Conservation (phyloP, 2,797 vertebrate species). For the Scleropages formosus region DNA sequence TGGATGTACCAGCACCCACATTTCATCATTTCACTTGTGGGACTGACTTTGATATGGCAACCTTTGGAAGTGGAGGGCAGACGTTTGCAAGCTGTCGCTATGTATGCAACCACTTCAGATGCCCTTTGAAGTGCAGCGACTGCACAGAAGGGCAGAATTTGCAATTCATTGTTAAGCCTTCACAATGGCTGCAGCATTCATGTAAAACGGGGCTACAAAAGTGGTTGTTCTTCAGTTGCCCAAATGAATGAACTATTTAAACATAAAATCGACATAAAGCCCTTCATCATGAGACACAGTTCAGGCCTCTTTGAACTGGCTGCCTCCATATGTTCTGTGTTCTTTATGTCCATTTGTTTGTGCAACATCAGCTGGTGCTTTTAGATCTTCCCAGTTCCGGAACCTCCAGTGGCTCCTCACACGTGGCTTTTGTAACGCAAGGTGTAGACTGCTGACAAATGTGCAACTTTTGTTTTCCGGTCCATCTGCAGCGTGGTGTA, state of each 20-base stretch:
- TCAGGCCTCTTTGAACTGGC: background rate
- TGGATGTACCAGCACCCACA: too few species aligned
- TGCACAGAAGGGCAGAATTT: background rate
- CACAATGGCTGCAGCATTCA: background rate
- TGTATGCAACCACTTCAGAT: conserved; percentile 15
- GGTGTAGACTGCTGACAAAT: background rate
- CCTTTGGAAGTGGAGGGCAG: background rate
- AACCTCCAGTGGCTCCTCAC: background rate
- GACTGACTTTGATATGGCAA: background rate
- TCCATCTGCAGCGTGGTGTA: too few species aligned
- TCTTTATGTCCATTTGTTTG: too few species aligned
- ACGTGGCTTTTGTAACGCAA: background rate
- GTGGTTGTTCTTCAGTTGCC: background rate
- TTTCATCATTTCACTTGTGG: too few species aligned
- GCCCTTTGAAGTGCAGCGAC: conserved; percentile 1
- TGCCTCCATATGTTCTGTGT: background rate
- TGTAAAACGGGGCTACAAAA: conserved; percentile 2
- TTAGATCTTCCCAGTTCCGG: background rate
- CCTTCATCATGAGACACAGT: background rate
- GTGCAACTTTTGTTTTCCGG: too few species aligned
- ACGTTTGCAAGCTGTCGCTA: background rate
- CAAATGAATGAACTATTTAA: background rate
- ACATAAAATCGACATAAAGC: background rate
- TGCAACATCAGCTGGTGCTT: background rate
- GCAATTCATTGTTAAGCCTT: background rate